phyloP scores from a whole-genome alignment of 1,140 invertebrate species.

The Drosophila ambigua region DNA sequence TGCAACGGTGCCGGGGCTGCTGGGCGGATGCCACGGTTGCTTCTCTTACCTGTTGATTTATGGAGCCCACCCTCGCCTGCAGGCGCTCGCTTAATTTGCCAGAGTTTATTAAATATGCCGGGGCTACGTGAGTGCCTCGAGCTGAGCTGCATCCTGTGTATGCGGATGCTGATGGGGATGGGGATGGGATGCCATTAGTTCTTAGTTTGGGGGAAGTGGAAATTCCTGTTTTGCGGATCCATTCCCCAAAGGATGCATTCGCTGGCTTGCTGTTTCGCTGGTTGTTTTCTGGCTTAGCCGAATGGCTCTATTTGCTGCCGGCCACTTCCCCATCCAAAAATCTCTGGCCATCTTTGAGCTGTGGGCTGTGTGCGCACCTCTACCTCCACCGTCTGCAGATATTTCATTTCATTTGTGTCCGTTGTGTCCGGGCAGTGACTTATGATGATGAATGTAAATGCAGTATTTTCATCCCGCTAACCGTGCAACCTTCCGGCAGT shows the following conservation, averaged over 20 bases:
- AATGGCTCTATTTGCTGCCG: conserved; percentile 48
- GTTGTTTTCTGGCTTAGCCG: conserved; percentile 60
- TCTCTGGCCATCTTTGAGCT: conserved; percentile 4
- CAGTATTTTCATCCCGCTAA: conserved; percentile 34
- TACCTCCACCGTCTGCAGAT: conserved; percentile 54
- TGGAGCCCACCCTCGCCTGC: conserved; percentile 28
- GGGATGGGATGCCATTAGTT: conserved; percentile 71
- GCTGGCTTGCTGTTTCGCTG: conserved; percentile 19
- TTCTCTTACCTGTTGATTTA: conserved; percentile 59
- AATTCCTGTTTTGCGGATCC: conserved; percentile 61
- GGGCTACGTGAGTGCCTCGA: conserved; percentile 62
- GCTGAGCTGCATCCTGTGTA: conserved; percentile 45
- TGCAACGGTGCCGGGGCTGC: conserved; percentile 8
- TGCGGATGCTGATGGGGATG: not conserved
- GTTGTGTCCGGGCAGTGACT: conserved; percentile 68
- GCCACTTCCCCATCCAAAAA: not conserved
- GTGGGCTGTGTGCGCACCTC: conserved; percentile 24
- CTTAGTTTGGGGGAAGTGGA: conserved; percentile 45
- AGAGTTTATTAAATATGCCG: conserved; percentile 80
- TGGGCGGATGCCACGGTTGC: conserved; percentile 19
- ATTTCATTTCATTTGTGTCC: conserved; percentile 76
- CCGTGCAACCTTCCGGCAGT: conserved; percentile 45
- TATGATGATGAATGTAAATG: conserved; percentile 83
- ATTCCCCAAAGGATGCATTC: conserved; percentile 54
- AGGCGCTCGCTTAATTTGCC: conserved; percentile 66